Conservation (phyloP, 2,113 vertebrate genomes). For the Anolis sagrei region DNA sequence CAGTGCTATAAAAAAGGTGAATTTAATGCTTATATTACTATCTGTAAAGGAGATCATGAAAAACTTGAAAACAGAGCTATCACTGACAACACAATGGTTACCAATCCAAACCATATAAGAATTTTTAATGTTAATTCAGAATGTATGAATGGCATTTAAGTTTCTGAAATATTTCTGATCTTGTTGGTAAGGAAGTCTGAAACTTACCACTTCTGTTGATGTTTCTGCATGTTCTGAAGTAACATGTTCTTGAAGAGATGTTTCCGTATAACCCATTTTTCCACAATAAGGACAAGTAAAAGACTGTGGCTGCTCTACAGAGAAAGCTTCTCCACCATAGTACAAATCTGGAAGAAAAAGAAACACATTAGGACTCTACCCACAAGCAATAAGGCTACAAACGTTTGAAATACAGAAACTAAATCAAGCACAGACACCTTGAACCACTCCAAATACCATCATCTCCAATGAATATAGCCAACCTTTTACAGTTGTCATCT, state of each 20-base stretch:
- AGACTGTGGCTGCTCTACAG: constrained; percentile 97
- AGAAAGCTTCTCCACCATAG: constrained; percentile 98
- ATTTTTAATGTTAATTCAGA: background rate
- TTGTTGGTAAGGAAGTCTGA: background rate
- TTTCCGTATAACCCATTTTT: constrained; percentile 98
- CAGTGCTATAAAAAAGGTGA: background rate
- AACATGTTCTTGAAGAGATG: constrained; percentile 97
- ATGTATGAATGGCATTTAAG: background rate
- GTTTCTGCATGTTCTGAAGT: constrained; percentile 97
- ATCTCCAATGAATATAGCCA: background rate
- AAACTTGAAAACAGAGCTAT: background rate
- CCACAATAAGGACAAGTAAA: constrained; percentile 99
- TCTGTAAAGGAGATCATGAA: too few species aligned
- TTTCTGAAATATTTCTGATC: background rate
- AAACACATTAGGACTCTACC: constrained; percentile 28
- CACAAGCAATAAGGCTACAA: constrained; percentile 17
- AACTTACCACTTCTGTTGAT: constrained; percentile 97
- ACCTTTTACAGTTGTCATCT: background rate
- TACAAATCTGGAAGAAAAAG: constrained; percentile 88
- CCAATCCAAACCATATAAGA: background rate
- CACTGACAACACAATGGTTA: background rate
- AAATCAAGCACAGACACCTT: background rate
- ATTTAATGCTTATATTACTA: background rate
- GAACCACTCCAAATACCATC: background rate
- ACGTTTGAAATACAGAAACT: background rate